Evolutionary conservation across 2,113 vertebrate genomes (phyloP), one percentile per base, ranked within the genome.

Genomic region (Columba livia): DNA sequence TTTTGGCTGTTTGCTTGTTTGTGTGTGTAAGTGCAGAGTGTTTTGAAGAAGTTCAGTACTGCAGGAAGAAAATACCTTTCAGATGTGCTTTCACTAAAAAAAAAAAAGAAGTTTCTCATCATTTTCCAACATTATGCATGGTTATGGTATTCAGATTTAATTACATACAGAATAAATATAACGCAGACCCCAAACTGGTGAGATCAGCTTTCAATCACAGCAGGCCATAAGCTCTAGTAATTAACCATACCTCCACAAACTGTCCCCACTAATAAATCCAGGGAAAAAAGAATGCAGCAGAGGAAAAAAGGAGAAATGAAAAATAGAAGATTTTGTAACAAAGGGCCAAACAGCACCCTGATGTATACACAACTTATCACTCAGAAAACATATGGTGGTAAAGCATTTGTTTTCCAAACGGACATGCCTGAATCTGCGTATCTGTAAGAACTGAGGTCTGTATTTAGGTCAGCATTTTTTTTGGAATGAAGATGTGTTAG

Each of bases 161-260:
- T 97, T 96, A 96, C 72, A 94, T 92, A 92, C 90, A 92, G 94
- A 97, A 95, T 90, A 96, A 97, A 97, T 95, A 91, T 73, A 97
- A 90, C 1, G 0, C 83, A 89, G 95, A 84, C 94, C 91, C 92
- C 84, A 92, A 97, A 97, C 95, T 97, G 93, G 95, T 88, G 93
- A 95, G 94, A 94, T 96, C 95, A 95, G 96, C 95, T 97, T 97
- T 97, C 96, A 96, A 88, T 93, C 92, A 92, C 96, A 97, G 96
- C 94, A 97, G 96, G 95, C 90, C 84, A 80, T 91, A 94, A 95
- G 91, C 72, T 97, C 90, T 80, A 79, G 93, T 94, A 96, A 97
- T 97, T 96, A 96, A 93, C 90, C 89, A 92, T 95, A 97, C 90
- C 89, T 95, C 93, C 89, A 93, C 92, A 94, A 92, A 95, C 89